Evolutionary conservation across 2,113 vertebrate genomes (phyloP).

Genomic region (Grammomys surdaster): DNA sequence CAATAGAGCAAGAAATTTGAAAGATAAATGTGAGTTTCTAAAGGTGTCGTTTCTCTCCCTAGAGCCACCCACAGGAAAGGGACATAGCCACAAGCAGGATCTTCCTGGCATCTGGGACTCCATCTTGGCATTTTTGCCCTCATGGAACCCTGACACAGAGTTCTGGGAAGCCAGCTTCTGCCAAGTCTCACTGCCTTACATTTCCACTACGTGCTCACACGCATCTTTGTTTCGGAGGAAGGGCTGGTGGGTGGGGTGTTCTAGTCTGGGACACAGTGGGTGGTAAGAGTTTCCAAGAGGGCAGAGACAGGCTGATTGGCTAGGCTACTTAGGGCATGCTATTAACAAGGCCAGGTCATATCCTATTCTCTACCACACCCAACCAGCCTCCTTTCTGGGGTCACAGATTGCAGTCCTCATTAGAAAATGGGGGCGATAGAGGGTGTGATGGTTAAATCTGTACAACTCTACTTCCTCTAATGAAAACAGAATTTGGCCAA

Average conservation of each 20-base stretch:
- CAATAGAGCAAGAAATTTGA: not conserved
- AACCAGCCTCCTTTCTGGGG: constrained; percentile 53
- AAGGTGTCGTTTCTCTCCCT: not conserved
- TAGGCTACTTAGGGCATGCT: constrained; percentile 39
- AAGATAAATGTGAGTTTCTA: not conserved
- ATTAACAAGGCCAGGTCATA: constrained; percentile 64
- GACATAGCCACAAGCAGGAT: not conserved
- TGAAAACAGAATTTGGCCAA: not conserved
- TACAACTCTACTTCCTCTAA: not conserved
- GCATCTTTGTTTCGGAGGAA: constrained; percentile 65
- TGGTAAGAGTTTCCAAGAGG: constrained; percentile 73
- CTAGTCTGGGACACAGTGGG: constrained; percentile 65
- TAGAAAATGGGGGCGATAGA: not conserved
- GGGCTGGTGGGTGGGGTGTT: constrained; percentile 57
- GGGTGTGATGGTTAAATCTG: not conserved
- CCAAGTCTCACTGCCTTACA: constrained; percentile 47
- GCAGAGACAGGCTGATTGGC: constrained; percentile 61
- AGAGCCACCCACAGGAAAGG: not conserved
- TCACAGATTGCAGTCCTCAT: constrained; percentile 25
- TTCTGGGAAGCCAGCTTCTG: not conserved
- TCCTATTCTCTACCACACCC: constrained; percentile 61
- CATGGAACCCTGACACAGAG: constrained; percentile 19
- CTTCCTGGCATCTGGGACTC: constrained; percentile 14
- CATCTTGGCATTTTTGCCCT: not conserved
- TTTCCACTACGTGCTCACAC: constrained; percentile 61